Percentiles rank a stretch among this genome's conserved stretches.
These are phyloP conservation scores for Pseudomyrmex cubaensis DNA, from an alignment of 1,140 invertebrate genomes.

Conservation along the genomic window DNA sequence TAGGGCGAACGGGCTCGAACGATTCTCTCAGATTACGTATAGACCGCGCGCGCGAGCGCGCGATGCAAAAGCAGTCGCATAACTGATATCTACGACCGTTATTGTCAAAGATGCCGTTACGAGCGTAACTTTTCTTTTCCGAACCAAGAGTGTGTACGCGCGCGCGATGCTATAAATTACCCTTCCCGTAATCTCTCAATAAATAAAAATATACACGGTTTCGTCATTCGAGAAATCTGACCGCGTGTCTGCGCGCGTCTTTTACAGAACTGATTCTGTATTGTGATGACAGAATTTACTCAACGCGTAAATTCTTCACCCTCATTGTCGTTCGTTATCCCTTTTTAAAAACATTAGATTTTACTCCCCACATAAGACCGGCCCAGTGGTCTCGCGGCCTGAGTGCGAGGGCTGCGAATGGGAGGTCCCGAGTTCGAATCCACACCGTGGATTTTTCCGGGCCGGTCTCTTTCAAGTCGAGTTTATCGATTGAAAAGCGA, in stretches of 20 bases:
- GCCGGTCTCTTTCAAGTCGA: too few relatives aligned
- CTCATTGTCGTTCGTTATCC: too few relatives aligned
- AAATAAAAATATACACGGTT: conserved; percentile 40
- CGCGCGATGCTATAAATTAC: conserved; percentile 47
- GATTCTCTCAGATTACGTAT: conserved; percentile 44
- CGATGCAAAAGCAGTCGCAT: conserved; percentile 44
- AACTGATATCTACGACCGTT: conserved; percentile 31
- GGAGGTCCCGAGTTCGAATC: too few relatives aligned
- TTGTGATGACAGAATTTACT: too few relatives aligned
- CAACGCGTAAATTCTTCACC: too few relatives aligned
- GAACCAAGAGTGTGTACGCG: neutral
- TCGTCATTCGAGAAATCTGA: neutral
- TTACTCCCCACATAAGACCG: too few relatives aligned
- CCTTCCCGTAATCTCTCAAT: conserved; percentile 7
- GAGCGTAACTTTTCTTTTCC: conserved; percentile 4
- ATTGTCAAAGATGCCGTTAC: conserved; percentile 57
- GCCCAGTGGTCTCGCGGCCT: too few relatives aligned
- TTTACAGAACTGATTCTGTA: neutral
- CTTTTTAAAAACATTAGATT: too few relatives aligned
- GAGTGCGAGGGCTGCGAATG: too few relatives aligned
- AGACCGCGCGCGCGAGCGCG: conserved; percentile 16
- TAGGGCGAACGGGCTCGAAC: conserved; percentile 40
- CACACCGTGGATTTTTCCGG: too few relatives aligned
- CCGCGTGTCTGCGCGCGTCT: neutral
- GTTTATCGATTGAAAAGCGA: too few relatives aligned